These are phyloP conservation scores for Lysandra coridon DNA, from an alignment of 2,888 invertebrate species.

Conservation along the genomic window DNA sequence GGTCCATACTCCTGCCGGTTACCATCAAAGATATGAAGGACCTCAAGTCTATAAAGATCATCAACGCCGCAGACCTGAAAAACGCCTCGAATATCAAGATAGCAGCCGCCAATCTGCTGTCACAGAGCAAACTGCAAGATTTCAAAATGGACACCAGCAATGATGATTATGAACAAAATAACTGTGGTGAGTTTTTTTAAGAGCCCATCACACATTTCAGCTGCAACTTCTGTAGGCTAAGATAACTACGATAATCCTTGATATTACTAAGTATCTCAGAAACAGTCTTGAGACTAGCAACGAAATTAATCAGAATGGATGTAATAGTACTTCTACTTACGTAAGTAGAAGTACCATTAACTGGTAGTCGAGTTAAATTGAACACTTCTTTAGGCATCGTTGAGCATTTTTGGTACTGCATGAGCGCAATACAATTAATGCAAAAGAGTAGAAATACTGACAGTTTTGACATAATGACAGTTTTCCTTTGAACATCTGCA, in stretches of 20 bases:
- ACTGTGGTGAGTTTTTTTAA: slow-evolving; percentile 59
- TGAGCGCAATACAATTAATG: too few species aligned
- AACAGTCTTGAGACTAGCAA: too few species aligned
- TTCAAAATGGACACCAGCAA: slow-evolving; percentile 60
- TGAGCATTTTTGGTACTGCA: too few species aligned
- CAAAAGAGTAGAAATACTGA: too few species aligned
- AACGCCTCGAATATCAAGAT: slow-evolving; percentile 77
- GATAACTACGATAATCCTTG: neutral
- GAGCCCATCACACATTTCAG: neutral
- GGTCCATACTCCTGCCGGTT: slow-evolving; percentile 86
- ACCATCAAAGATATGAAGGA: slow-evolving; percentile 86
- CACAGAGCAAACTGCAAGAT: slow-evolving; percentile 71
- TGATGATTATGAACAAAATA: slow-evolving; percentile 65
- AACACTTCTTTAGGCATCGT: too few species aligned
- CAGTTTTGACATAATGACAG: too few species aligned
- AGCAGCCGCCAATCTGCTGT: slow-evolving; percentile 73
- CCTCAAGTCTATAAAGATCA: slow-evolving; percentile 86
- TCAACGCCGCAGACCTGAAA: slow-evolving; percentile 82
- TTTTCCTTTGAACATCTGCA: too few species aligned
- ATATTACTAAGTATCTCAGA: too few species aligned
- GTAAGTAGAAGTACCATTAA: too few species aligned
- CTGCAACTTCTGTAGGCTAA: neutral
- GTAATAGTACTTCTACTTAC: too few species aligned
- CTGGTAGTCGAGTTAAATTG: too few species aligned
- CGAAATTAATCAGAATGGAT: too few species aligned